Evolutionary conservation across 2,888 invertebrate genomes (phyloP), one percentile per base, ranked within the genome.

Genomic region (Pilophorus perplexus): DNA sequence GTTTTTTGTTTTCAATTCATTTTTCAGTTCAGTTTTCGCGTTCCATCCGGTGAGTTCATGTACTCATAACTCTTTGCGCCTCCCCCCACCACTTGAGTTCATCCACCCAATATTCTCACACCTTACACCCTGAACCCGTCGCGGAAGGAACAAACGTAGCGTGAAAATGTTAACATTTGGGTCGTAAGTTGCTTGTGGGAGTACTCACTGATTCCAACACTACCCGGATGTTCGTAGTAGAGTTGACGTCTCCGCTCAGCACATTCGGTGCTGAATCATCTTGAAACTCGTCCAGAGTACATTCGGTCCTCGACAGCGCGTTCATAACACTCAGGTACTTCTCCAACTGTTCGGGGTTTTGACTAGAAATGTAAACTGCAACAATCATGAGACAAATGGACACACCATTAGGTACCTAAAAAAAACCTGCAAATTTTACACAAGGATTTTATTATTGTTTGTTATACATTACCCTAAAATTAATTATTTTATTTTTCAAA

Each of bases 231-330:
- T 20, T 23, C 2, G 59, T 42, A 1, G 59, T 42, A 8, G 37
- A 20, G 23, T 64, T 52, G 16, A 23, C 54, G 20, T n/a, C 33
- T 14, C n/a, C 18, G 20, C 48, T 50, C 28, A 65, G 18, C 4
- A 14, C 46, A 37, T 25, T 40, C 18, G 16, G 12, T 10, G 6
- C 12, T 6, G 27, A 23, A n/a, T 12, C 16, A 10, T 50, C 16
- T 22, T 23, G 10, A 40, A 27, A 37, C 44, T 25, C 18, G 10
- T 22, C 12, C 50, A n/a, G 37, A 8, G 5, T 8, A 12, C 59
- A 52, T 14, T 50, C 42, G 40, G 65, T 59, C 33, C 50, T 50
- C 3, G 65, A 28, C 4, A 68, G 59, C 12, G 52, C 52, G 33
- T 59, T 55, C 4, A 68, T 25, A 14, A 65, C 27, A 20, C 60